Percentiles rank a stretch among this genome's conserved stretches.
Evolutionary conservation across 2,888 invertebrate species (phyloP).

Genomic region (Agrochola macilenta): DNA sequence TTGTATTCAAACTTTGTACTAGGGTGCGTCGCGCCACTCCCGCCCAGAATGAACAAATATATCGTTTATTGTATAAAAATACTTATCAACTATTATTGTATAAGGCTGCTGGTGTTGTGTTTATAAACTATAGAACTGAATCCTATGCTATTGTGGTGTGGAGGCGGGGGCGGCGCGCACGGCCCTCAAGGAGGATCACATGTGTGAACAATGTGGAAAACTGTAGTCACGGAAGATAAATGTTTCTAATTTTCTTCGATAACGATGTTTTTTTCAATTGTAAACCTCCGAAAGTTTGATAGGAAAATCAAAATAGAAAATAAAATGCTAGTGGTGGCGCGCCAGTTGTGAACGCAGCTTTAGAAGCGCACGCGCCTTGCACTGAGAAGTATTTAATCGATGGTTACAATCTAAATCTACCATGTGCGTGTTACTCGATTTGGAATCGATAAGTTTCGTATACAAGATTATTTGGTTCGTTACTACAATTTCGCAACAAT

Average conservation of each 20-base stretch:
- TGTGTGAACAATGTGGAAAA: constrained; percentile 78
- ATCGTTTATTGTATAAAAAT: constrained; percentile 88
- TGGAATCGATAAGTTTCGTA: constrained; percentile 57
- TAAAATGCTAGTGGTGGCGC: constrained; percentile 74
- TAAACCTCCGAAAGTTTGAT: constrained; percentile 90
- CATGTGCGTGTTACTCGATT: constrained; percentile 52
- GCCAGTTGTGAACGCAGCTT: constrained; percentile 68
- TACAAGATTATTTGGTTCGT: constrained; percentile 63
- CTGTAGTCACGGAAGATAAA: constrained; percentile 85
- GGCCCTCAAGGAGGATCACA: constrained; percentile 84
- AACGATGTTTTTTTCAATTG: constrained; percentile 84
- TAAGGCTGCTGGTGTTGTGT: constrained; percentile 85
- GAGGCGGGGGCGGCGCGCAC: constrained; percentile 78
- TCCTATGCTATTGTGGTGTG: constrained; percentile 76
- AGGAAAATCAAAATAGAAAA: constrained; percentile 87
- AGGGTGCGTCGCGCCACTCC: constrained; percentile 77
- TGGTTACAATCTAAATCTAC: constrained; percentile 35
- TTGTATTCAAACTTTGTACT: constrained; percentile 89
- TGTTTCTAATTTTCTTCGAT: constrained; percentile 82
- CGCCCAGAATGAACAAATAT: constrained; percentile 72
- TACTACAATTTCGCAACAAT: constrained; percentile 25
- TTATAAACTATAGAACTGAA: constrained; percentile 77
- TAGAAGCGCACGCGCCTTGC: constrained; percentile 20
- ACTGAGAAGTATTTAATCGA: constrained; percentile 29
- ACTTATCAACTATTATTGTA: constrained; percentile 89